Base-by-base conservation (phyloP, 92 coral and sea anemone species). In the Porites rus region DNA sequence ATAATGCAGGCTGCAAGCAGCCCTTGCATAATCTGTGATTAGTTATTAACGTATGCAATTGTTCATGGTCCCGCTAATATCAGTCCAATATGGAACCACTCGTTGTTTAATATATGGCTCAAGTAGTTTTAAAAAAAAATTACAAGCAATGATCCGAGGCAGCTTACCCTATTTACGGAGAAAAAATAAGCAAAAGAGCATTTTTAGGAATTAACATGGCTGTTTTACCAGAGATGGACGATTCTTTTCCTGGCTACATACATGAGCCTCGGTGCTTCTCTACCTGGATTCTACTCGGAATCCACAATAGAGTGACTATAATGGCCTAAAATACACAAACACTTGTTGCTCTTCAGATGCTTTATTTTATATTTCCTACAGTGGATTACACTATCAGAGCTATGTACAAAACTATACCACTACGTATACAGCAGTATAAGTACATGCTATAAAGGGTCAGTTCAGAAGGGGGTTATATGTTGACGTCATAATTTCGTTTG, bases 281-380 rank as follows among this genome's bases (percentile, higher is more conserved):
- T 68, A 68, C 72, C 72, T 68, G 72, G 51, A 68, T 68, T 68
- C 72, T 68, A 68, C 72, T 68, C 72, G 25, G 72, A 68, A 68
- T 68, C 72, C 51, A 68, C 25, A 68, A 7, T 1, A 0, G 25
- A 68, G 72, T 68, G 72, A 68, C 72, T 68, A 68, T 8, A 68
- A 68, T 68, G 72, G 72, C 72, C 72, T 68, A 68, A 68, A 68
- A 68, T 68, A 68, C 72, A 68, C 72, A 68, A 14, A 68, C 72
- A 68, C 72, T 20, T 68, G 8, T 68, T 68, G 72, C 72, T 68
- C 72, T 68, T 68, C 72, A 68, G 72, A 25, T 68, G 72, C 72
- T 68, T 68, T 22, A 68, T 68, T 68, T 68, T 68, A 68, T 68
- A 68, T 68, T 68, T 68, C 72, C 72, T 68, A 68, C 72, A 11